A percentile compares a stretch with the other conserved stretches of the same genome.
Evolutionary conservation across 2,888 invertebrate genomes (phyloP).

Genomic region (Camptogramma bilineatum): DNA sequence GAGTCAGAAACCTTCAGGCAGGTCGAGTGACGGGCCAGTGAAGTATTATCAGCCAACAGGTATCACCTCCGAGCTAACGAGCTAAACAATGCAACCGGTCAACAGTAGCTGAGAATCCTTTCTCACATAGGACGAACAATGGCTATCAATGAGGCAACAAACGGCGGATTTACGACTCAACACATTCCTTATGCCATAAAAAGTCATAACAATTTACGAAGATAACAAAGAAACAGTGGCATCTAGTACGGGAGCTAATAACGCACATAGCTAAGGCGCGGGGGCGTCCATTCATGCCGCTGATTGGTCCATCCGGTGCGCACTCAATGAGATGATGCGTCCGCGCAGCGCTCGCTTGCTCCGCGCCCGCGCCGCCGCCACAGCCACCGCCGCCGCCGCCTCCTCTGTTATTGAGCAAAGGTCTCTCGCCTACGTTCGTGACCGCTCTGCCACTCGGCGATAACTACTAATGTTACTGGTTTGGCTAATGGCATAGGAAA

Average conservation of each 20-base stretch:
- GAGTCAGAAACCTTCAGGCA: constrained; percentile 28
- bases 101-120: constrained; percentile 55
- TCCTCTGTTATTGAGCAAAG: constrained; percentile 82
- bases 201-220: constrained; percentile 78
- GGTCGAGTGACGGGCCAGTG: constrained; percentile 9
- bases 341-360: constrained; percentile 58
- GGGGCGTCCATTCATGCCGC: constrained; percentile 85
- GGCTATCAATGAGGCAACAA: constrained; percentile 67
- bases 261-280: constrained; percentile 71
- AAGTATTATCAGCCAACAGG: constrained; percentile 45
- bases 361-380: constrained; percentile 42
- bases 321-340: constrained; percentile 84
- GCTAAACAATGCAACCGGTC: constrained; percentile 58
- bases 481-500: constrained; percentile 6
- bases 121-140: constrained; percentile 68
- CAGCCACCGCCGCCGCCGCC: constrained; percentile 56
- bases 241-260: constrained; percentile 78
- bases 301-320: constrained; percentile 85
- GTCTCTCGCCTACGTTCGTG: constrained; percentile 82
- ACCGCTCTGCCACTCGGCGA: constrained; percentile 48
- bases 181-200: constrained; percentile 75
- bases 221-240: constrained; percentile 79
- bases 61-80: constrained; percentile 62
- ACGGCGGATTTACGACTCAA: constrained; percentile 73
- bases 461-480: constrained; percentile 29